phyloP scores from a whole-genome alignment of 2,888 invertebrate species.

The Toxonevra muliebris region DNA sequence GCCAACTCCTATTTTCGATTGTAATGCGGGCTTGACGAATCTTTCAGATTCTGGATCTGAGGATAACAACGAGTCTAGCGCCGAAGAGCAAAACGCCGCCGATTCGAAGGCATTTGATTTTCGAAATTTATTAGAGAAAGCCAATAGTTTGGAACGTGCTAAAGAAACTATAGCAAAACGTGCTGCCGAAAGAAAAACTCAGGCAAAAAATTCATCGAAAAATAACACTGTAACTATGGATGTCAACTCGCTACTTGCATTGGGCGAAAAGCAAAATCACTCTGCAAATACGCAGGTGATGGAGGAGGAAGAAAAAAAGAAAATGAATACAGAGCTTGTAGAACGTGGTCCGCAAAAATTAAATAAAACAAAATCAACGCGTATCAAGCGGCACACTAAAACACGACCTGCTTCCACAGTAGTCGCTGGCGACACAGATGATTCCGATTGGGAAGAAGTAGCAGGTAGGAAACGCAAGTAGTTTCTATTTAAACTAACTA shows the following conservation, averaged over 20 bases:
- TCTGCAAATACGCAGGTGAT: conserved; percentile 16
- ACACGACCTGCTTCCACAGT: conserved; percentile 56
- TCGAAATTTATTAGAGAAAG: conserved; percentile 70
- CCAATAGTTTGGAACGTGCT: conserved; percentile 70
- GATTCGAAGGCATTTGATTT: conserved; percentile 54
- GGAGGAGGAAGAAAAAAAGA: conserved; percentile 32
- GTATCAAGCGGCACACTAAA: conserved; percentile 57
- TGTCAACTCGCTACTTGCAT: conserved; percentile 73
- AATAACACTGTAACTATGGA: conserved; percentile 59
- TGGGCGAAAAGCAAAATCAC: conserved; percentile 68
- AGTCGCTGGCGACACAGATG: conserved; percentile 66
- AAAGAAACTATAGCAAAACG: conserved; percentile 64
- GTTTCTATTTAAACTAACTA: conserved; percentile 22
- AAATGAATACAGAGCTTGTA: neutral
- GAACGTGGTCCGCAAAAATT: conserved; percentile 48
- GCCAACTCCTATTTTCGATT: conserved; percentile 58
- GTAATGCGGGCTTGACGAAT: conserved; percentile 58
- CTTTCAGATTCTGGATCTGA: conserved; percentile 60
- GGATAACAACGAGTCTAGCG: conserved; percentile 51
- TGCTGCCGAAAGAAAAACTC: conserved; percentile 35
- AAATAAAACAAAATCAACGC: conserved; percentile 56
- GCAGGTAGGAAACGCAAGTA: conserved; percentile 68
- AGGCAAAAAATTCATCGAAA: conserved; percentile 46
- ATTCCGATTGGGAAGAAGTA: conserved; percentile 81
- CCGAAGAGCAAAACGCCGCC: conserved; percentile 39